Evolutionary conservation across 2,888 invertebrate genomes (phyloP).

Genomic region (Pediacus dermestoides): DNA sequence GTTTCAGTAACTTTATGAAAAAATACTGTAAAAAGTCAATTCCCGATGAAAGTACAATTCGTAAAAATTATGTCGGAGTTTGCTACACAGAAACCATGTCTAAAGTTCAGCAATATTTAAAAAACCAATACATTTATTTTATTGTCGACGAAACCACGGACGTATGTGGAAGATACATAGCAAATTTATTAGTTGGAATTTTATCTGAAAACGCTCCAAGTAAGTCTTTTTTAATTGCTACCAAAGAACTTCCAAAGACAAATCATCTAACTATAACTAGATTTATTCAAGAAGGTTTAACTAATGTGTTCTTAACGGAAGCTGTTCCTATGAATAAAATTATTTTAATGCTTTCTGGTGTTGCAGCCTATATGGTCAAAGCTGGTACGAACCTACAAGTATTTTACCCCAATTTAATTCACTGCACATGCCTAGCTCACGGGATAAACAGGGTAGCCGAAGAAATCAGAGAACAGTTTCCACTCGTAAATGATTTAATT

Average conservation of each 20-base stretch:
- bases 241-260: not conserved
- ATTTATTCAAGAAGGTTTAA: not conserved
- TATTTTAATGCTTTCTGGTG: not conserved
- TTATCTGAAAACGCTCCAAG: not conserved
- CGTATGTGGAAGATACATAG: constrained; percentile 3
- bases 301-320: not conserved
- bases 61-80: too few relatives aligned
- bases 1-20: too few relatives aligned
- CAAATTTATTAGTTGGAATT: not conserved
- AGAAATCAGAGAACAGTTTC: constrained; percentile 24
- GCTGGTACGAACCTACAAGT: not conserved
- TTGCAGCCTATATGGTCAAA: not conserved
- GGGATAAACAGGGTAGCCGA: constrained; percentile 33
- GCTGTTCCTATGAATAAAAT: not conserved
- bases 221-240: not conserved
- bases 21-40: too few relatives aligned
- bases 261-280: not conserved
- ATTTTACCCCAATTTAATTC: constrained; percentile 21
- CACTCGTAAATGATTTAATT: constrained; percentile 29
- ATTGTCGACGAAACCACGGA: too few relatives aligned
- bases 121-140: too few relatives aligned
- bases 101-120: too few relatives aligned
- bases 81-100: too few relatives aligned
- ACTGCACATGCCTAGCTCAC: constrained; percentile 35
- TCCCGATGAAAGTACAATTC: too few relatives aligned